Percentiles rank a stretch among this genome's conserved stretches.
phyloP scores from a whole-genome alignment of 2,888 invertebrate species.

The Cancer borealis region DNA sequence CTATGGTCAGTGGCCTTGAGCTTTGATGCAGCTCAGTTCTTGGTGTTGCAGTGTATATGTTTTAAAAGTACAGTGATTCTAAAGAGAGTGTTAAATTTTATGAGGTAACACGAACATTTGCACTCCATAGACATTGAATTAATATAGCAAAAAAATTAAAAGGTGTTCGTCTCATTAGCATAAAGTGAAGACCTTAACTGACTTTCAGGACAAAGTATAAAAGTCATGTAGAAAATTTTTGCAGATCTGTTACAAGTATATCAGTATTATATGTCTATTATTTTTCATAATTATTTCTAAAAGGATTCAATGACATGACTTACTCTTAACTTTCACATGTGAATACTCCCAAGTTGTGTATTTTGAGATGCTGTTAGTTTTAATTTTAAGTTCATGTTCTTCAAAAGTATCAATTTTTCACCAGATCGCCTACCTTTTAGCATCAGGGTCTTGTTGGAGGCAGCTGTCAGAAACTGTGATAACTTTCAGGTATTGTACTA shows the following conservation, averaged over 20 bases:
- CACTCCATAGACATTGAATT: neutral
- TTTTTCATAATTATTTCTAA: neutral
- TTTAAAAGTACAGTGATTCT: neutral
- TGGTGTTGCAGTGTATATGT: neutral
- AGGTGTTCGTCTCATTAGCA: neutral
- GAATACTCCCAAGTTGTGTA: neutral
- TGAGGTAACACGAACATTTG: neutral
- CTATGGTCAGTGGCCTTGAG: constrained; percentile 86
- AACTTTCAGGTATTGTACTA: constrained; percentile 86
- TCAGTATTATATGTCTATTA: neutral
- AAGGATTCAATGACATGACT: neutral
- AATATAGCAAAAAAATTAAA: neutral
- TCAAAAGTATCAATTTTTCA: neutral
- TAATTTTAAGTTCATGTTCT: constrained; percentile 41
- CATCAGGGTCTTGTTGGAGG: constrained; percentile 94
- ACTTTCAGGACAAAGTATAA: neutral
- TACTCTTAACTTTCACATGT: neutral
- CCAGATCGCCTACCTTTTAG: constrained; percentile 89
- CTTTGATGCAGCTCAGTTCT: neutral
- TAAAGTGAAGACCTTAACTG: neutral
- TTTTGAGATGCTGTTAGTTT: neutral
- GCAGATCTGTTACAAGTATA: neutral
- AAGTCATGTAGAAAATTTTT: neutral
- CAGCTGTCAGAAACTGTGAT: constrained; percentile 97
- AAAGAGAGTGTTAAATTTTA: neutral